Percentiles rank a stretch among this genome's conserved stretches.
These are phyloP conservation scores for Heloderma charlesbogerti DNA, from an alignment of 2,113 vertebrate species.

Conservation along the genomic window DNA sequence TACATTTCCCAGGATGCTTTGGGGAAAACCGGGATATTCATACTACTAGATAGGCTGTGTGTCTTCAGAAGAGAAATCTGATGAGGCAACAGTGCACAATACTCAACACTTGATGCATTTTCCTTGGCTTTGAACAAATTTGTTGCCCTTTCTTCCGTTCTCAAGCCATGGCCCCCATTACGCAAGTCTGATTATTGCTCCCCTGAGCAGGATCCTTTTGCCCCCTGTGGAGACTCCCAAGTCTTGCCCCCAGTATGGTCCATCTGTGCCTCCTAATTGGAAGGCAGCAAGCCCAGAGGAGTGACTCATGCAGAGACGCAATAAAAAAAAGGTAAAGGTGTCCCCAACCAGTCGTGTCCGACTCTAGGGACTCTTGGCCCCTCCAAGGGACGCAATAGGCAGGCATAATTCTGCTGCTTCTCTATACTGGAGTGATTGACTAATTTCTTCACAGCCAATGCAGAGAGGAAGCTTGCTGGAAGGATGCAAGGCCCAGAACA, in stretches of 20 bases:
- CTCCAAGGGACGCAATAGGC: no score
- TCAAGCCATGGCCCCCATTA: neutral
- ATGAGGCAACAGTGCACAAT: neutral
- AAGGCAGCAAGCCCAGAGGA: neutral
- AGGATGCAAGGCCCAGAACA: neutral
- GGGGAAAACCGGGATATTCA: neutral
- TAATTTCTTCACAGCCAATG: no score
- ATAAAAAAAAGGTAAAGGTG: no score
- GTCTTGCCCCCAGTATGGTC: neutral
- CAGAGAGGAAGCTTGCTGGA: neutral
- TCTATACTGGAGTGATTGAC: neutral
- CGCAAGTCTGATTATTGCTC: neutral
- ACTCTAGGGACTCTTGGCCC: no score
- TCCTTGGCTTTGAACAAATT: no score
- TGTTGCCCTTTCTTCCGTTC: neutral
- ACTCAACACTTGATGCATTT: neutral
- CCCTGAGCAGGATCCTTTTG: neutral
- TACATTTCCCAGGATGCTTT: neutral
- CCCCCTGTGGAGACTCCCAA: neutral
- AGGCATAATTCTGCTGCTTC: no score
- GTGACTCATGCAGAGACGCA: neutral
- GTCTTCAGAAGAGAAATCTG: neutral
- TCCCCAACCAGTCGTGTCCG: no score
- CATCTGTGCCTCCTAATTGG: no score
- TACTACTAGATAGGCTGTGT: neutral